These are phyloP conservation scores for Phalanger gymnotis DNA, from an alignment of 2,797 vertebrate genomes.

Conservation along the genomic window DNA sequence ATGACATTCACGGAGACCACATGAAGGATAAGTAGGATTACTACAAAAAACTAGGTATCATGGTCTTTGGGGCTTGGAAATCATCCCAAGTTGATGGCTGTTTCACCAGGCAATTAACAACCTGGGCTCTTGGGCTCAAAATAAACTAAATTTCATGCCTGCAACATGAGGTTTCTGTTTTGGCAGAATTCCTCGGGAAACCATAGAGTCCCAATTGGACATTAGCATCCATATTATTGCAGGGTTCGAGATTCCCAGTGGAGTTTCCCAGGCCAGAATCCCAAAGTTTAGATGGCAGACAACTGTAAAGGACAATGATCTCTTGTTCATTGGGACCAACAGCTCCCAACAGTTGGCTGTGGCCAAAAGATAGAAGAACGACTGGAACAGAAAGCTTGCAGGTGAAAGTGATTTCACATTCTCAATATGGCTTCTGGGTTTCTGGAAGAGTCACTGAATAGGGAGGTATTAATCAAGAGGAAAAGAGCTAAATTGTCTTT, in stretches of 20 bases:
- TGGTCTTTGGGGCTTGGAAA: not conserved
- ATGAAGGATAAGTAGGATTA: accelerated
- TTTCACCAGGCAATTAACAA: not conserved
- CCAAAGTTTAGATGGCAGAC: not conserved
- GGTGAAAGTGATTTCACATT: not conserved
- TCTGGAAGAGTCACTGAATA: not conserved
- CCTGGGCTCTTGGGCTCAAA: not conserved
- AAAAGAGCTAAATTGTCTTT: not conserved
- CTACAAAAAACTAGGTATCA: not conserved
- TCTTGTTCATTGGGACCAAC: not conserved
- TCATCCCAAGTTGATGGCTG: not conserved
- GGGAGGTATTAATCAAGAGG: not conserved
- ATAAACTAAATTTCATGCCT: not conserved
- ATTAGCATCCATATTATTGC: not conserved
- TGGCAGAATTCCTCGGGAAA: not conserved
- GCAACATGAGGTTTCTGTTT: accelerated
- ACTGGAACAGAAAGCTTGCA: not conserved
- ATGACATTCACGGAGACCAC: not conserved
- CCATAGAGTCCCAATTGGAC: not conserved
- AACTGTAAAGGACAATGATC: not conserved
- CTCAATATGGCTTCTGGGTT: not conserved
- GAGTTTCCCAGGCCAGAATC: not conserved
- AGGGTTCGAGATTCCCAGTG: not conserved
- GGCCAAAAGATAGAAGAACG: not conserved
- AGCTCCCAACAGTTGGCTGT: not conserved